These are phyloP conservation scores for Nomada fucata DNA, from an alignment of 2,888 invertebrate genomes.

Conservation along the genomic window DNA sequence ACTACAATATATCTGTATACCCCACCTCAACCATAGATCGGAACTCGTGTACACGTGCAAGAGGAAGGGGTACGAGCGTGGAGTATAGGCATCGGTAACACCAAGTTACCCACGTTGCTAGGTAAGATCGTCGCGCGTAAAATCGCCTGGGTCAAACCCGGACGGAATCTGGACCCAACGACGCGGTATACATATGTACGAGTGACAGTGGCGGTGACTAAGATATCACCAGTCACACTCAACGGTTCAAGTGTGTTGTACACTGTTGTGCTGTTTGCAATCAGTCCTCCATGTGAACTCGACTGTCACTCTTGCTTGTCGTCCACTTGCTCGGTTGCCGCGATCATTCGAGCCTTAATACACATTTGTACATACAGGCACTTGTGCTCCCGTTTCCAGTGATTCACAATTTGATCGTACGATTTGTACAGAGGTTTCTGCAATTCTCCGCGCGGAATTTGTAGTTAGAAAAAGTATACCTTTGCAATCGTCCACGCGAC, in stretches of 20 bases:
- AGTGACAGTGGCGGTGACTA: conserved; percentile 46
- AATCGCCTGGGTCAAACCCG: conserved; percentile 64
- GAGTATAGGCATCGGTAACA: conserved; percentile 60
- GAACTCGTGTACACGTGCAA: conserved; percentile 73
- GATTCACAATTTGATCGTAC: background rate
- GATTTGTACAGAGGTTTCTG: background rate
- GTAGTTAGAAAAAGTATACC: background rate
- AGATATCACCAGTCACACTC: conserved; percentile 31
- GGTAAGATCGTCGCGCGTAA: conserved; percentile 72
- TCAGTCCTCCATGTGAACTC: background rate
- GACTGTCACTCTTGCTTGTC: background rate
- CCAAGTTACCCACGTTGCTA: conserved; percentile 68
- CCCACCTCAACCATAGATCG: conserved; percentile 70
- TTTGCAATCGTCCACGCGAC: conserved; percentile 10
- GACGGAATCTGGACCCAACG: conserved; percentile 67
- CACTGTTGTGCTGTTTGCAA: background rate
- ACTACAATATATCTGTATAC: conserved; percentile 58
- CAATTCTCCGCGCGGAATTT: background rate
- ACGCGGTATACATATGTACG: conserved; percentile 27
- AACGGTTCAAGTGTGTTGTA: conserved; percentile 1
- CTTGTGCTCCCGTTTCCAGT: background rate
- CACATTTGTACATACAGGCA: no score
- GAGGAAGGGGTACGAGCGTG: conserved; percentile 58
- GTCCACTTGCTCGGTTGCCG: no score
- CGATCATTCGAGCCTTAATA: no score